A percentile compares a stretch with the other conserved stretches of the same genome.
These are phyloP conservation scores for Hylaea fasciaria DNA, from an alignment of 2,888 invertebrate species.

Conservation along the genomic window DNA sequence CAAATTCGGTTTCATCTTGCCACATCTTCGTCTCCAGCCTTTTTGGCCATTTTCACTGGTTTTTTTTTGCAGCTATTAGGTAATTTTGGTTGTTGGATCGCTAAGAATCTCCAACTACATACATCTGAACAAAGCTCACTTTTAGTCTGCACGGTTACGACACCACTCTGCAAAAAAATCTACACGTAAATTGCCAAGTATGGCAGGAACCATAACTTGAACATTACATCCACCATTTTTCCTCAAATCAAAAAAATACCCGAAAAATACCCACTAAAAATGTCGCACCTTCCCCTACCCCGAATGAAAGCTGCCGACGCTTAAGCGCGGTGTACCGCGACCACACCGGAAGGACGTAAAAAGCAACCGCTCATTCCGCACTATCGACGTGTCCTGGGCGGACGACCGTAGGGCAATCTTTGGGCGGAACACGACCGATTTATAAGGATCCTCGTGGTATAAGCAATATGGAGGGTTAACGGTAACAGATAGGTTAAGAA, in stretches of 20 bases:
- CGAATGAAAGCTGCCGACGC: slow-evolving; percentile 32
- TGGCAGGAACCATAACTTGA: no score
- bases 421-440: slow-evolving; percentile 37
- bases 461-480: slow-evolving; percentile 19
- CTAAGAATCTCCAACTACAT: no score
- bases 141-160: no score
- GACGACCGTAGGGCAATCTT: slow-evolving; percentile 27
- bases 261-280: slow-evolving; percentile 5
- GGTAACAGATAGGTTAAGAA: slow-evolving; percentile 33
- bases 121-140: no score
- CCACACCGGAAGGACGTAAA: slow-evolving; percentile 45
- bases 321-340: slow-evolving; percentile 35
- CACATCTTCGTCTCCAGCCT: no score
- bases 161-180: no score
- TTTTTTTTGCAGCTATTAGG: no score
- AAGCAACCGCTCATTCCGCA: slow-evolving; percentile 46
- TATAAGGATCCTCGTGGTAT: slow-evolving; percentile 33
- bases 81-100: no score
- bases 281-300: slow-evolving; percentile 10
- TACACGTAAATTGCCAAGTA: no score
- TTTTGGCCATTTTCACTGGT: no score
- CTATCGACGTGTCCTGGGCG: slow-evolving; percentile 46
- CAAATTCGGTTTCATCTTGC: no score
- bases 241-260: not conserved
- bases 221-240: not conserved